These are phyloP conservation scores for Apodemus speciosus DNA, from an alignment of 2,113 vertebrate genomes.

Conservation along the genomic window DNA sequence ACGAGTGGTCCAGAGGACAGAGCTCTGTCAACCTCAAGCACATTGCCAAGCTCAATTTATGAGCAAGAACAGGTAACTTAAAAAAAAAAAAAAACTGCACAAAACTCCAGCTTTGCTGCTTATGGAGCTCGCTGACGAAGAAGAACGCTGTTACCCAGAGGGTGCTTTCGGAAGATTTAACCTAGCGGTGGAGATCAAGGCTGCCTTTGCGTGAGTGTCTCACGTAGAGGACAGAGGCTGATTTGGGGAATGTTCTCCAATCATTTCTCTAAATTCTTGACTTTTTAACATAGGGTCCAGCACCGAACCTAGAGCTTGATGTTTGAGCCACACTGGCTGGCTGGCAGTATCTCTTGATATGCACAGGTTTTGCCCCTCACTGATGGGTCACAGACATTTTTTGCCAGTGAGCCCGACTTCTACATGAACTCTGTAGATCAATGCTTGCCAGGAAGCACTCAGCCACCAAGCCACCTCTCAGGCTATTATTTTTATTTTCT, in stretches of 20 bases:
- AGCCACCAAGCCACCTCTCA: not conserved
- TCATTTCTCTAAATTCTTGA: not conserved
- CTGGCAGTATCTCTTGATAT: not conserved
- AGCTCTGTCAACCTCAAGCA: not conserved
- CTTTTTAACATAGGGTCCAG: not conserved
- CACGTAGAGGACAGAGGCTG: not conserved
- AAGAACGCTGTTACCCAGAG: not conserved
- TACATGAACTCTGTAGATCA: not conserved
- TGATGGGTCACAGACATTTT: not conserved
- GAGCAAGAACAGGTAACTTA: conserved; percentile 3
- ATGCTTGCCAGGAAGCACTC: not conserved
- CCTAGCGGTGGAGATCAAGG: not conserved
- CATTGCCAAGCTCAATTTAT: not conserved
- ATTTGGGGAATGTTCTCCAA: not conserved
- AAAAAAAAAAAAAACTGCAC: not conserved
- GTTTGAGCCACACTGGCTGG: not conserved
- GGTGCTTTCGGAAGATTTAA: not conserved
- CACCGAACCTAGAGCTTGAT: not conserved
- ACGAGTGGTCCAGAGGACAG: not conserved
- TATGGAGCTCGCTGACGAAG: not conserved
- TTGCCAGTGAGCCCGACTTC: not conserved
- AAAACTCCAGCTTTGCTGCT: not conserved
- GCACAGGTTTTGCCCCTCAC: not conserved
- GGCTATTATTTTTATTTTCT: not conserved
- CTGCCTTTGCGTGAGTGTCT: not conserved